These are phyloP conservation scores for Neolamprologus ventralis DNA, from an alignment of 2,113 vertebrate species.

Conservation along the genomic window DNA sequence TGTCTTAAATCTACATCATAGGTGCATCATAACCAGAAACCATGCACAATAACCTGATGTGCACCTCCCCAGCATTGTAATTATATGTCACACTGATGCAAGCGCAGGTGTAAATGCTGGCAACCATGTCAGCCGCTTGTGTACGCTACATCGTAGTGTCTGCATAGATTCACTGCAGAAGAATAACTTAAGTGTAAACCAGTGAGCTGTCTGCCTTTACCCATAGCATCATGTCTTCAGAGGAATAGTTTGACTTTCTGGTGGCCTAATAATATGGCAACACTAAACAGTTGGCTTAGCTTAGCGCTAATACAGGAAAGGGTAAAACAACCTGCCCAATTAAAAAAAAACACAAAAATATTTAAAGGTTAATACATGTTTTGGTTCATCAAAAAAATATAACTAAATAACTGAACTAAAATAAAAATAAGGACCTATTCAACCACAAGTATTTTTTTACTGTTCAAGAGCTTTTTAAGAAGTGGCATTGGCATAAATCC, in stretches of 20 bases:
- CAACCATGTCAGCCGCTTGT: fast-evolving
- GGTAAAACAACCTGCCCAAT: neutral
- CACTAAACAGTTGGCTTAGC: too few species aligned
- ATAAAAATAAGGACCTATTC: neutral
- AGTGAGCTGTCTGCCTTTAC: neutral
- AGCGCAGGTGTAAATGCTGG: neutral
- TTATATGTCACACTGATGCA: neutral
- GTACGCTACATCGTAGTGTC: neutral
- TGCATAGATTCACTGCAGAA: neutral
- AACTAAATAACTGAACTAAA: fast-evolving
- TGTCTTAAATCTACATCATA: neutral
- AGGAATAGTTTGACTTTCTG: neutral
- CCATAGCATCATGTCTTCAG: neutral
- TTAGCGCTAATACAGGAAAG: neutral
- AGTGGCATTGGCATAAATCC: fast-evolving
- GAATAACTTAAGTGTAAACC: neutral
- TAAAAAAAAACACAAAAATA: fast-evolving
- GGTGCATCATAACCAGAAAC: neutral
- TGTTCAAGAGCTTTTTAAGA: fast-evolving
- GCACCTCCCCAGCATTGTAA: neutral
- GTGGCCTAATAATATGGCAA: neutral
- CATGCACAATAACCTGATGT: neutral
- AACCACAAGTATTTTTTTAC: neutral
- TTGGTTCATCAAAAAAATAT: neutral
- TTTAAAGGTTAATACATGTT: neutral